Evolutionary conservation across 2,888 invertebrate genomes (phyloP).

Genomic region (Cephalotes varians): DNA sequence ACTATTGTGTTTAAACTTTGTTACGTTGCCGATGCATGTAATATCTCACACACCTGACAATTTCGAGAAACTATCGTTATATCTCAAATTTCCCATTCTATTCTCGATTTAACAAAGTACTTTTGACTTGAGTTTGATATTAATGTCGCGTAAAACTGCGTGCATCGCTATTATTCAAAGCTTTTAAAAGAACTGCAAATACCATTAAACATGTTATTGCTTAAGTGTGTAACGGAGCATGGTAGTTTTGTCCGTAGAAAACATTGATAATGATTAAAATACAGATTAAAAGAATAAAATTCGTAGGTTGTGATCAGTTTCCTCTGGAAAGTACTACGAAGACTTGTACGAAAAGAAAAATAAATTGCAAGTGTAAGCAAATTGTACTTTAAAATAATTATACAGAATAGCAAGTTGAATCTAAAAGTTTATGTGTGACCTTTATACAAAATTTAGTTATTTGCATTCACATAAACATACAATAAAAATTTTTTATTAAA

Average conservation of each 20-base stretch:
- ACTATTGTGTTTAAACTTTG: conserved; percentile 32
- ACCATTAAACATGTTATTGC: conserved; percentile 26
- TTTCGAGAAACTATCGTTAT: conserved; percentile 11
- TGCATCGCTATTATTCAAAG: conserved; percentile 22
- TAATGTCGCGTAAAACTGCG: conserved; percentile 23
- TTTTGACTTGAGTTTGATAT: conserved; percentile 40
- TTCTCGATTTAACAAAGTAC: conserved; percentile 25
- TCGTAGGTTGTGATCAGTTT: background rate
- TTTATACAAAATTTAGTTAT: conserved; percentile 7
- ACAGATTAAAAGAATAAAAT: conserved; percentile 4
- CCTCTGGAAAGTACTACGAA: background rate
- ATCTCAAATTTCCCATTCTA: conserved; percentile 12
- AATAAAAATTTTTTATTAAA: background rate
- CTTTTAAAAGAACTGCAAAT: conserved; percentile 25
- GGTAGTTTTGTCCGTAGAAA: background rate
- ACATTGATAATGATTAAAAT: conserved; percentile 19
- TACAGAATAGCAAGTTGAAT: background rate
- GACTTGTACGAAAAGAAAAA: background rate
- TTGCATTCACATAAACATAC: background rate
- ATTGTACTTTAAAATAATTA: conserved; percentile 26
- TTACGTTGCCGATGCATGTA: conserved; percentile 2
- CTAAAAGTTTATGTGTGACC: background rate
- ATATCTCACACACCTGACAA: conserved; percentile 1
- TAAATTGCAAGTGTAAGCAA: background rate
- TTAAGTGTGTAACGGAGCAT: background rate